Evolutionary conservation across 2,113 vertebrate species (phyloP).

Genomic region (Engraulis encrasicolus): DNA sequence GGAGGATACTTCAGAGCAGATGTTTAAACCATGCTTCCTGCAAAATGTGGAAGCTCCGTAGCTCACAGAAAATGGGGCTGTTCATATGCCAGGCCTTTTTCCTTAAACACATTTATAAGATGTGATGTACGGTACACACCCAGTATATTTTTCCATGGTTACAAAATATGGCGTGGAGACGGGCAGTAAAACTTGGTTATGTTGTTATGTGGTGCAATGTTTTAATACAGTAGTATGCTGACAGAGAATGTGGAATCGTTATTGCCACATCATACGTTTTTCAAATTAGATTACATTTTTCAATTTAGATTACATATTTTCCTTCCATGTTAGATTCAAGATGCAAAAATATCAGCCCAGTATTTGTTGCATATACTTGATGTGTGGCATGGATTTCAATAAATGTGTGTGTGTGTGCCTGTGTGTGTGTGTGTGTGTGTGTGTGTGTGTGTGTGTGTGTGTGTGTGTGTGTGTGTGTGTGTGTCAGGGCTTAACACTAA

Average conservation of each 20-base stretch:
- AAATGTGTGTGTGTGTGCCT: no score
- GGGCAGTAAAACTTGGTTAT: background rate
- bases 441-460: no score
- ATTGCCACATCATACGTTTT: no score
- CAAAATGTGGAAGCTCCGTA: background rate
- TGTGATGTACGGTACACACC: background rate
- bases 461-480: no score
- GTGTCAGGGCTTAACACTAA: no score
- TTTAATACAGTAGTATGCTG: background rate
- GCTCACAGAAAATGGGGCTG: background rate
- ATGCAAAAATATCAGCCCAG: no score
- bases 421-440: no score
- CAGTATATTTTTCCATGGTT: background rate
- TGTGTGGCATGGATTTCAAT: no score
- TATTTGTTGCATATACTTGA: no score
- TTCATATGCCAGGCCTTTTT: background rate
- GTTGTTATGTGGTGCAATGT: background rate
- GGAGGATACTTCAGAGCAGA: background rate
- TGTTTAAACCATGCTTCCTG: background rate
- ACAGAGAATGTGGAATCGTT: background rate
- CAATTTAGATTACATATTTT: no score
- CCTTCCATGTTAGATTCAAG: no score
- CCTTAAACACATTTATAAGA: background rate
- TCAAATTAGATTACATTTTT: no score
- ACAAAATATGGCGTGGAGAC: background rate